Evolutionary conservation across 53 echinoderm and acorn worm species (phyloP).

Genomic region (Echinometra lucunter): DNA sequence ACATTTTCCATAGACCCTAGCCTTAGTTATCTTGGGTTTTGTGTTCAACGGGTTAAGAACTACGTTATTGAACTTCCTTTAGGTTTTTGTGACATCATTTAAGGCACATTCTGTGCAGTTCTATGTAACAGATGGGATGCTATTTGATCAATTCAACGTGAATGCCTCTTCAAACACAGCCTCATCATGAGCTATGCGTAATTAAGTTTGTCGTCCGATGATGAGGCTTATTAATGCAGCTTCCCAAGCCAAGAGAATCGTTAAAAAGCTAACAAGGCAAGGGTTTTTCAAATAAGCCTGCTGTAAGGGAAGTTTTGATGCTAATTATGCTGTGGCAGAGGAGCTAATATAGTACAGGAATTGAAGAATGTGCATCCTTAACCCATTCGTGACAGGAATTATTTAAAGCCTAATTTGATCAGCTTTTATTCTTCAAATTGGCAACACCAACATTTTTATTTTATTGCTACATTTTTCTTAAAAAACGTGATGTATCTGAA

Average conservation of each 20-base stretch:
- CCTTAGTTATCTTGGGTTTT: too few relatives aligned
- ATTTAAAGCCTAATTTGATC: too few relatives aligned
- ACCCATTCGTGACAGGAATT: too few relatives aligned
- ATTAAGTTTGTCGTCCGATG: not conserved
- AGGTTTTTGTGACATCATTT: not conserved
- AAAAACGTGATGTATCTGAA: too few relatives aligned
- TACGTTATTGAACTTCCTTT: not conserved
- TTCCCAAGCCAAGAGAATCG: not conserved
- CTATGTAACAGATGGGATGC: not conserved
- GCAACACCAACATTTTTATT: too few relatives aligned
- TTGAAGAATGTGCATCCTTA: not conserved
- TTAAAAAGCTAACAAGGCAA: not conserved
- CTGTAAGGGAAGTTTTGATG: not conserved
- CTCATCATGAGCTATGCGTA: slow-evolving; percentile 12
- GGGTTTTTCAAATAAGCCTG: not conserved
- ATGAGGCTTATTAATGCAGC: slow-evolving; percentile 9
- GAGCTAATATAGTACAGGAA: not conserved
- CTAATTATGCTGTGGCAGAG: not conserved
- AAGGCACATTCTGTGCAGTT: not conserved
- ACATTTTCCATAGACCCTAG: too few relatives aligned
- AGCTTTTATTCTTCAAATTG: too few relatives aligned
- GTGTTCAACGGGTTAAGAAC: too few relatives aligned
- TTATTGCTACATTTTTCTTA: too few relatives aligned
- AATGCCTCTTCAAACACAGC: not conserved
- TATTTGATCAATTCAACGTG: slow-evolving; percentile 11